Evolutionary conservation across 1,140 invertebrate genomes (phyloP), one percentile per base, ranked within the genome.

Genomic region (Anagrus nilaparvatae): DNA sequence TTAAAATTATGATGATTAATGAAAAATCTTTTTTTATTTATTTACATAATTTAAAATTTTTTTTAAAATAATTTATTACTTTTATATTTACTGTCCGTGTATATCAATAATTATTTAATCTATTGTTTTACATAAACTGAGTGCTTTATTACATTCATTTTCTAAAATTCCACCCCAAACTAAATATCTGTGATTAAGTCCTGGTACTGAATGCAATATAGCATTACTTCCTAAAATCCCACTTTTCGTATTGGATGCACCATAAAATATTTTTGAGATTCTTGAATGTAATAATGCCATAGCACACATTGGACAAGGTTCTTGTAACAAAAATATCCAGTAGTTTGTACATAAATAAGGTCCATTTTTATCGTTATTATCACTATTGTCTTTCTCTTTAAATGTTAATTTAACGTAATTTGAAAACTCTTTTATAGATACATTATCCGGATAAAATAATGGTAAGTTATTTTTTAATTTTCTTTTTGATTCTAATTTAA

Each of bases 241-340:
- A 31, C 75, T 62, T 2, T 47, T 40, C 0, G 43, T 48, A 39
- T 77, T 76, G 0, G 65, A 43, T 7, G 69, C 56, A 10, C 75
- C 72, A 58, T 87, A 96, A 61, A 96, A 96, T 1, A 96, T 77
- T 49, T 84, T 72, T 20, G 76, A 76, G 0, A 79, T 78, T 49
- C 94, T 69, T 19, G 87, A 88, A 65, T 97, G 94, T 1, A 96
- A 73, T 32, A 97, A 63, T 1, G 85, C 92, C 93, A 97, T 97
- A 0, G 87, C 74, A 69, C 94, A 96, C 78, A 97, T 89, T 3
- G 87, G 58, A 65, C 94, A 97, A 0, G 93, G 93, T 59, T 97
- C 93, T 41, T 72, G 71, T 2, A 81, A 76, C 10, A 89, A 56
- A 59, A 92, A 96, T 2, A 87, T 60, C 69, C 91, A 84, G 65